Percentiles rank a stretch among this genome's conserved stretches.
phyloP scores from a whole-genome alignment of 2,113 vertebrate genomes.

The Cinclus cinclus region DNA sequence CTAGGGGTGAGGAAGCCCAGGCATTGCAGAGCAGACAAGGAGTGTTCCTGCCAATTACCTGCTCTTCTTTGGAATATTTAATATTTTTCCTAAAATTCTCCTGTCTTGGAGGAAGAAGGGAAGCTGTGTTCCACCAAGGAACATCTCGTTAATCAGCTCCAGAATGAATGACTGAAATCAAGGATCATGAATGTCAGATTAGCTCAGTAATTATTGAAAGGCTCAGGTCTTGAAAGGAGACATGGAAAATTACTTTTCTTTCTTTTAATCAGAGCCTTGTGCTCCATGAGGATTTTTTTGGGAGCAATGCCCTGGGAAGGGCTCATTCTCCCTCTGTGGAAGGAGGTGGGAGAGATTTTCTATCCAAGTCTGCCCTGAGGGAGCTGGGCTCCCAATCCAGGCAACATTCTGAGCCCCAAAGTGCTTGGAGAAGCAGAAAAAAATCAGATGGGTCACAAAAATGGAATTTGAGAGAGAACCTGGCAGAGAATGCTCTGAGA shows the following conservation, averaged over 20 bases:
- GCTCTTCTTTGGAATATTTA: not conserved
- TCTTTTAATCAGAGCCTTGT: conserved; percentile 14
- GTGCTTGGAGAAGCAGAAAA: not conserved
- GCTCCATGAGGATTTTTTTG: not conserved
- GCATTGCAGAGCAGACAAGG: not conserved
- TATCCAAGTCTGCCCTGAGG: too few relatives aligned
- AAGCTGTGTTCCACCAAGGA: conserved; percentile 14
- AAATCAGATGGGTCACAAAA: not conserved
- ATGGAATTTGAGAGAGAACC: not conserved
- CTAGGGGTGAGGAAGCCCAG: not conserved
- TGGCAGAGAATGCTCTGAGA: not conserved
- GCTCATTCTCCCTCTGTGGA: not conserved
- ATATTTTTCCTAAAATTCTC: not conserved
- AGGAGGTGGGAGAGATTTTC: rapidly evolving
- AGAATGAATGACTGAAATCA: conserved; percentile 12
- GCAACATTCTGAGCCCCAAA: not conserved
- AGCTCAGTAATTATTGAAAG: conserved; percentile 59
- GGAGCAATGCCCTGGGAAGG: not conserved
- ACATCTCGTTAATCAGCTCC: conserved; percentile 41
- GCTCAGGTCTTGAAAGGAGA: conserved; percentile 5
- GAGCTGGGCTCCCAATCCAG: not conserved
- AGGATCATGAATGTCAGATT: conserved; percentile 48
- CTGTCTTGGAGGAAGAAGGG: conserved; percentile 19
- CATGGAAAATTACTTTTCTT: not conserved
- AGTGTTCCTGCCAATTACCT: not conserved